Evolutionary conservation across 2,888 invertebrate species (phyloP).

Genomic region (Pheosia tremula): DNA sequence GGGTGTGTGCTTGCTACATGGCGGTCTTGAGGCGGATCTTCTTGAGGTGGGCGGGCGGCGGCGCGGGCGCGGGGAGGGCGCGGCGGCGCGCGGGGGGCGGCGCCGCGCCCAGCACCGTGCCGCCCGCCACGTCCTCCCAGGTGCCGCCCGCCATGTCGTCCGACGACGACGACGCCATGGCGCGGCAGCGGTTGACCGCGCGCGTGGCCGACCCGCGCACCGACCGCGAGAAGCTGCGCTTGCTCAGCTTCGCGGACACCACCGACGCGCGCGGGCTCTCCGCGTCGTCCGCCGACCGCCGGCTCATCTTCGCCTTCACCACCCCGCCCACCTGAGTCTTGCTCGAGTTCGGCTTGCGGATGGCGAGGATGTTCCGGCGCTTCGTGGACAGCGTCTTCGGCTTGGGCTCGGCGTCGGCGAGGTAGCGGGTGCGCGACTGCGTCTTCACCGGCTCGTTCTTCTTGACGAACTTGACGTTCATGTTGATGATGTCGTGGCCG

Average conservation of each 20-base stretch:
- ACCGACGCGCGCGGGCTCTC: conserved; percentile 56
- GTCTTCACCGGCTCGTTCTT: conserved; percentile 66
- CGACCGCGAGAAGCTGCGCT: conserved; percentile 62
- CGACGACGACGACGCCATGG: conserved; percentile 66
- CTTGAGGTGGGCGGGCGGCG: conserved; percentile 67
- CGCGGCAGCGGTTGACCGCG: conserved; percentile 47
- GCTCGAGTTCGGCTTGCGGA: conserved; percentile 72
- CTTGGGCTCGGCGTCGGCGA: conserved; percentile 70
- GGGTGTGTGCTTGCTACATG: conserved; percentile 55
- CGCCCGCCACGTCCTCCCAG: conserved; percentile 66
- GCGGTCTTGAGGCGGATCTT: conserved; percentile 74
- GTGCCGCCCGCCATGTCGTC: conserved; percentile 52
- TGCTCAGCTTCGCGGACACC: conserved; percentile 57
- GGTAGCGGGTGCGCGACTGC: conserved; percentile 59
- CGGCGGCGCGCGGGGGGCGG: conserved; percentile 44
- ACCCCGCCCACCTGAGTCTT: conserved; percentile 63
- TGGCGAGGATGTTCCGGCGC: conserved; percentile 70
- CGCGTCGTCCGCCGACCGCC: conserved; percentile 67
- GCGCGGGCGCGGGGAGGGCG: conserved; percentile 56
- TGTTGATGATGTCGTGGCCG: conserved; percentile 61
- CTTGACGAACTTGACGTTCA: conserved; percentile 61
- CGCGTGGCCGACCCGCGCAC: conserved; percentile 40
- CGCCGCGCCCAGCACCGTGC: conserved; percentile 45
- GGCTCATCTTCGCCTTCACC: conserved; percentile 56
- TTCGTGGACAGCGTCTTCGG: conserved; percentile 67